Evolutionary conservation across 2,113 vertebrate species (phyloP).

Genomic region (pig (Sus scrofa)): DNA sequence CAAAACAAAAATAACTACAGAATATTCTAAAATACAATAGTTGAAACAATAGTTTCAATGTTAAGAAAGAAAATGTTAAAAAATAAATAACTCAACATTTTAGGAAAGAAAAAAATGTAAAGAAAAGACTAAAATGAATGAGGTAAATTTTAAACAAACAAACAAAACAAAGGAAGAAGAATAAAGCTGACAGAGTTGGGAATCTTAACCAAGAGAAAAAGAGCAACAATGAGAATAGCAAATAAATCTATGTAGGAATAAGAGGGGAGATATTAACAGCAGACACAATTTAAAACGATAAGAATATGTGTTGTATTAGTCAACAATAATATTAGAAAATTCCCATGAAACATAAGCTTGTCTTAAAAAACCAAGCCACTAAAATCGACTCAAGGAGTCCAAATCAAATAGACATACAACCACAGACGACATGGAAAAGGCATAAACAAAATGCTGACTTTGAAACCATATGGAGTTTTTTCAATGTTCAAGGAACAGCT

Average conservation of each 20-base stretch:
- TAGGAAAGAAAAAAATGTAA: background rate
- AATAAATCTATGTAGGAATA: background rate
- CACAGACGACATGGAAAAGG: background rate
- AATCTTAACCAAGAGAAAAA: background rate
- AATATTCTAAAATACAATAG: background rate
- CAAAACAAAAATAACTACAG: background rate
- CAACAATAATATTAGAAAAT: background rate
- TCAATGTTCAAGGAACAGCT: slow-evolving; percentile 51
- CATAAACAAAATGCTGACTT: background rate
- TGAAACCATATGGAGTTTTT: slow-evolving; percentile 37
- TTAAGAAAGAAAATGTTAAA: background rate
- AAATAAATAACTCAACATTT: background rate
- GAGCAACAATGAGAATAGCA: background rate
- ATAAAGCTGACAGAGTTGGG: background rate
- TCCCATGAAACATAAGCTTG: slow-evolving; percentile 25
- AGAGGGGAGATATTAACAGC: background rate
- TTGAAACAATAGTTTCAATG: background rate
- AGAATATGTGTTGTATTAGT: background rate
- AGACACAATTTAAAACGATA: background rate
- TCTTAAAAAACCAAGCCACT: slow-evolving; percentile 52
- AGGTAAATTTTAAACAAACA: background rate
- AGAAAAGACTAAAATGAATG: background rate
- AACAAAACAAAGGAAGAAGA: background rate
- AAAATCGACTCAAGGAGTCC: slow-evolving; percentile 36
- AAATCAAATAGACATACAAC: slow-evolving; percentile 24